phyloP scores from a whole-genome alignment of 1,140 invertebrate genomes.

The Drosophila sp. region DNA sequence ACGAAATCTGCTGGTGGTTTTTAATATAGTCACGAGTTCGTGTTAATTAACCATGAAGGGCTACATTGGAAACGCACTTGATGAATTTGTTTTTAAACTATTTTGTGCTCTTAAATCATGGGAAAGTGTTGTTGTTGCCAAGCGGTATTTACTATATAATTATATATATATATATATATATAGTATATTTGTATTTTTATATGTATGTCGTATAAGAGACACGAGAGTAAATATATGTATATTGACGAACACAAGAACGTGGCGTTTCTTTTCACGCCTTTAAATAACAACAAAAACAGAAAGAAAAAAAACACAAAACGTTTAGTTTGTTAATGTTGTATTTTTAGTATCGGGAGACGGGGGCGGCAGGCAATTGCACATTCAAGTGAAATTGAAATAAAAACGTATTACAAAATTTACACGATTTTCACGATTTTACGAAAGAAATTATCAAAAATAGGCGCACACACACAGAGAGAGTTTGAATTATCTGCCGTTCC shows the following conservation, averaged over 20 bases:
- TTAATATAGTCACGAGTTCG: slow-evolving; percentile 74
- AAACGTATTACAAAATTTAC: slow-evolving; percentile 36
- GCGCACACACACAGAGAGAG: slow-evolving; percentile 9
- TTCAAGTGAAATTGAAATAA: slow-evolving; percentile 58
- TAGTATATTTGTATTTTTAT: slow-evolving; percentile 24
- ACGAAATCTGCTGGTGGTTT: slow-evolving; percentile 53
- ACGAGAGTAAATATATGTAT: slow-evolving; percentile 8
- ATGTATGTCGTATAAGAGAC: slow-evolving; percentile 48
- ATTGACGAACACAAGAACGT: slow-evolving; percentile 63
- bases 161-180: slow-evolving; percentile 43
- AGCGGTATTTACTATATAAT: slow-evolving; percentile 36
- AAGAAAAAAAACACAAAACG: slow-evolving; percentile 15
- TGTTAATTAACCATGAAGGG: slow-evolving; percentile 76
- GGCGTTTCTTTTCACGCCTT: slow-evolving; percentile 47
- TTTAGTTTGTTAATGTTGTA: slow-evolving; percentile 43
- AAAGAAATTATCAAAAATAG: slow-evolving; percentile 14
- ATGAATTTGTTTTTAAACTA: slow-evolving; percentile 12
- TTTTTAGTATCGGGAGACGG: slow-evolving; percentile 52
- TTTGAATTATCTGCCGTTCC: slow-evolving; percentile 40
- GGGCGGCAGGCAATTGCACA: slow-evolving; percentile 51
- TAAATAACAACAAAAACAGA: no score
- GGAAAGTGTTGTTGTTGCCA: slow-evolving; percentile 37
- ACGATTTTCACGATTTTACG: slow-evolving; percentile 28
- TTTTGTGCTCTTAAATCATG: slow-evolving; percentile 15
- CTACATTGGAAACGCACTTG: slow-evolving; percentile 72